A percentile compares a stretch with the other conserved stretches of the same genome.
phyloP scores from a whole-genome alignment of 2,113 vertebrate genomes.

The Murina feae region DNA sequence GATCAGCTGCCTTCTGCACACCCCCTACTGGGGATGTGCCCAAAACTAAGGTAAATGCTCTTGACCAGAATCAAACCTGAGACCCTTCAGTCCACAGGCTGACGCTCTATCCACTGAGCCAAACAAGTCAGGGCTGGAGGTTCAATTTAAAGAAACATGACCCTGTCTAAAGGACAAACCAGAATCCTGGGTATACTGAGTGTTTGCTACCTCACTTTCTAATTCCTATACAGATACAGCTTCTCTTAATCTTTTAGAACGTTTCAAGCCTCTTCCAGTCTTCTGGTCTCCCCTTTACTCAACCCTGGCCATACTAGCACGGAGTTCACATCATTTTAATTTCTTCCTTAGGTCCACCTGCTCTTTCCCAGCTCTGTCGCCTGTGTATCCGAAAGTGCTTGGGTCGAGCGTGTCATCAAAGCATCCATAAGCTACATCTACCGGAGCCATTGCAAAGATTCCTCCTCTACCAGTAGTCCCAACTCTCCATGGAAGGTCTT shows the following conservation, averaged over 20 bases:
- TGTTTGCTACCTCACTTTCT: background rate
- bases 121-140: too few species aligned
- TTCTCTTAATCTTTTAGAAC: constrained; percentile 18
- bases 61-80: too few species aligned
- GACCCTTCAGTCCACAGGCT: too few species aligned
- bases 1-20: too few species aligned
- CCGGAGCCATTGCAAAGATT: constrained; percentile 87
- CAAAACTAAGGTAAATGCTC: too few species aligned
- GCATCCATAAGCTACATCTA: constrained; percentile 82
- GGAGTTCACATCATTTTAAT: background rate
- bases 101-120: too few species aligned
- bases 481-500: background rate
- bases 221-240: background rate
- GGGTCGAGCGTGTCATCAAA: constrained; percentile 83
- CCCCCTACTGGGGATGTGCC: too few species aligned
- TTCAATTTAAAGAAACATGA: background rate
- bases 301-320: background rate
- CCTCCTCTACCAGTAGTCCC: constrained; percentile 86
- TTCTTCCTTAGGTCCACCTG: constrained; percentile 81
- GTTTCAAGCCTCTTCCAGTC: background rate
- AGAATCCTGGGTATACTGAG: background rate
- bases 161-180: background rate
- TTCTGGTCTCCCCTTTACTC: background rate
- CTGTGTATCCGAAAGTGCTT: constrained; percentile 85
- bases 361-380: constrained; percentile 88